Base-by-base conservation (phyloP, 2,797 vertebrate genomes). In the Periparus ater region DNA sequence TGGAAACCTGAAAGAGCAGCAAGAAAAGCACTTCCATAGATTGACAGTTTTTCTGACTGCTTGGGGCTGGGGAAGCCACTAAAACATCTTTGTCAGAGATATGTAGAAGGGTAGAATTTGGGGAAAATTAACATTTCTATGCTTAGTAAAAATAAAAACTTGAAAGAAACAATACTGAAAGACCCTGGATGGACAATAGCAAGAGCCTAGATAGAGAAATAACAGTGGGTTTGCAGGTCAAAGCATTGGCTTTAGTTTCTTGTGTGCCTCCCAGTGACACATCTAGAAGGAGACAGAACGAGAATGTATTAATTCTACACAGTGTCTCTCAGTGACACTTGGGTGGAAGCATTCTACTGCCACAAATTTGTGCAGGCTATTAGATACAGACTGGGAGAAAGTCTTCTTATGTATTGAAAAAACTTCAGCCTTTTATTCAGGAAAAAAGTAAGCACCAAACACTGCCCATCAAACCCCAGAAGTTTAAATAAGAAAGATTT, bases 51-150 rank as follows among this genome's bases (percentile, higher is more conserved):
- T 91, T 62, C 34, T 36, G 8, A 36, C 12, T 58, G 21, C 2
- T n/a, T 66, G 23, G 2, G 7, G 3, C 1, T n/a, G 17, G 6
- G 17, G 16, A 73, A 85, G 36, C 6, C n/a, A 68, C 27, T 76
- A 73, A 87, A 82, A 76, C 7, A 54, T 5, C 25, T 19, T 9
- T 44, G 11, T 55, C 45, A 73, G 48, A 85, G 83, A 88, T 13
- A 51, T 0, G 0, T 6, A 50, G 29, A 26, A 62, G 14, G 4
- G 8, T 7, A 70, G 30, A n/a, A 29, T 19, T 25, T 54, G 15
- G 25, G 13, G 2, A 23, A 89, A 76, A 87, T 23, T 45, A 48
- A 38, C 26, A 57, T 4, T 54, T 54, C 13, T 40, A 9, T 36
- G 14, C 14, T 79, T 32, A 58, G 13, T 17, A 17, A 91, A 74